A percentile compares a stretch with the other conserved stretches of the same genome.
These are phyloP conservation scores for Mormyrus proboscirostris DNA, from an alignment of 2,797 vertebrate species.

Conservation along the genomic window DNA sequence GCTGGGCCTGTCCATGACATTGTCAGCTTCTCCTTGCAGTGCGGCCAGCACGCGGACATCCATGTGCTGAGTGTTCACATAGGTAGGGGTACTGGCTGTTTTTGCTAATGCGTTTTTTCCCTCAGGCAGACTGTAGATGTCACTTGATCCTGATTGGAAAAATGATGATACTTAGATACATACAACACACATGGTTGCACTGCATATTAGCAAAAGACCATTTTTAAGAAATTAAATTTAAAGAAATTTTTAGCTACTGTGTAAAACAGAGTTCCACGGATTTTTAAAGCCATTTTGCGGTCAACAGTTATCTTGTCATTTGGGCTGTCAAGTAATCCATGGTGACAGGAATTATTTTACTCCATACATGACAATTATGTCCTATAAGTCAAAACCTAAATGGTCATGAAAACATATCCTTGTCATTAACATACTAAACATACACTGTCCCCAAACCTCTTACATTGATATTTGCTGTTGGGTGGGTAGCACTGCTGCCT, in stretches of 20 bases:
- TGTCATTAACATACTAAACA: not conserved
- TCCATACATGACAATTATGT: not conserved
- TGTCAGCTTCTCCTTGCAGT: constrained; percentile 67
- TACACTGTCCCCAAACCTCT: not conserved
- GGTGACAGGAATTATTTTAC: not conserved
- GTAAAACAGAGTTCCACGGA: not conserved
- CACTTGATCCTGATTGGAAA: constrained; percentile 69
- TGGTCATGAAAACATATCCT: not conserved
- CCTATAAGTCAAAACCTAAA: not conserved
- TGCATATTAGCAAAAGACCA: not conserved
- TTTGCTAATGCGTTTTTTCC: constrained; percentile 58
- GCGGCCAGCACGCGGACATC: constrained; percentile 67
- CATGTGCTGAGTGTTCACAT: constrained; percentile 84
- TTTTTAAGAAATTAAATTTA: not conserved
- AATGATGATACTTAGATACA: not conserved
- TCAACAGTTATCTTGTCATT: not conserved
- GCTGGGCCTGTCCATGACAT: constrained; percentile 47
- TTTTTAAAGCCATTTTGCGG: not conserved
- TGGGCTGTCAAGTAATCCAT: not conserved
- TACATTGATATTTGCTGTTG: not conserved
- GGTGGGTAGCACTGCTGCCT: not conserved
- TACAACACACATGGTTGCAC: not conserved
- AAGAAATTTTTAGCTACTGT: not conserved
- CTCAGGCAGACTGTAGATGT: constrained; percentile 69
- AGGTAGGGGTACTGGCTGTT: constrained; percentile 67